A percentile compares a stretch with the other conserved stretches of the same genome.
These are phyloP conservation scores for Otus scops DNA, from an alignment of 2,797 vertebrate genomes.

Conservation along the genomic window DNA sequence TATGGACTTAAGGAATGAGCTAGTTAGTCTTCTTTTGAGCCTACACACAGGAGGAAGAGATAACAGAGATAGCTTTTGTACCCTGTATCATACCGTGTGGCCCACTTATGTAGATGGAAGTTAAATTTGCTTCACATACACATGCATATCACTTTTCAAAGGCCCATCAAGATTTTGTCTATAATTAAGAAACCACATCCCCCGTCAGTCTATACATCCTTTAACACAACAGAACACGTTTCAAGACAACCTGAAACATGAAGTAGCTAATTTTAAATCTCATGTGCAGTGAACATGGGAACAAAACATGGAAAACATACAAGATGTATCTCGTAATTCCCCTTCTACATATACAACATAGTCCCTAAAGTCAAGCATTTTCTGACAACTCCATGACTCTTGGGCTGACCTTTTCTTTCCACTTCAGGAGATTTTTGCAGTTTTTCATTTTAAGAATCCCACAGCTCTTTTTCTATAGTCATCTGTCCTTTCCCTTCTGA, in stretches of 20 bases:
- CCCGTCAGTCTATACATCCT: neutral
- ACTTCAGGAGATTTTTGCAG: neutral
- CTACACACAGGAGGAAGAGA: neutral
- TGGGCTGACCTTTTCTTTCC: neutral
- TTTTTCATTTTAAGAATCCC: neutral
- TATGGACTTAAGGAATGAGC: neutral
- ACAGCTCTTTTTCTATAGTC: neutral
- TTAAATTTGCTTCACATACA: neutral
- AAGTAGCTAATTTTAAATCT: neutral
- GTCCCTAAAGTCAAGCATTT: neutral
- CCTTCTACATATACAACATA: neutral
- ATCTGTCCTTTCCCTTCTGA: neutral
- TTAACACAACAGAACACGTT: neutral
- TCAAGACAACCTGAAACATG: neutral
- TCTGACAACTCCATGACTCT: neutral
- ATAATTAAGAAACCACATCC: neutral
- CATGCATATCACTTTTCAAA: neutral
- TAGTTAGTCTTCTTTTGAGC: neutral
- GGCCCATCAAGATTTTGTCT: neutral
- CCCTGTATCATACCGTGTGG: neutral
- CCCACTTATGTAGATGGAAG: neutral
- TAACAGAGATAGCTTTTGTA: neutral
- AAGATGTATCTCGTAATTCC: neutral
- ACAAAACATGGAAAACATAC: neutral
- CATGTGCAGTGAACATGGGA: neutral